Base-by-base conservation (phyloP, 2,888 invertebrate species). In the Eumerus sabulonum region DNA sequence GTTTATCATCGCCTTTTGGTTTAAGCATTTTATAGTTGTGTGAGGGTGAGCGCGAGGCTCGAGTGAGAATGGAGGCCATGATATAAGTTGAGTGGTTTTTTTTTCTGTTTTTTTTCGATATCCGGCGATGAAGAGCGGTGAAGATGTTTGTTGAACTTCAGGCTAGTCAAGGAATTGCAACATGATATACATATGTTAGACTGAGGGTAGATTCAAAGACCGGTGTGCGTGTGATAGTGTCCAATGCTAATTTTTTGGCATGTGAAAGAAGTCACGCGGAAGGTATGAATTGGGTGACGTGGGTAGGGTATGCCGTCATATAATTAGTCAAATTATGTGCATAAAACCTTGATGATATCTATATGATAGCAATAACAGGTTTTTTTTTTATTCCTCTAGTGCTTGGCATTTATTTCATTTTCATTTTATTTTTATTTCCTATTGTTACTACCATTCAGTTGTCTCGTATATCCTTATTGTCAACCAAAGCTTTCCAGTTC, bases 201-300 rank as follows among this genome's bases (percentile, higher is more conserved):
- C 27, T n/a, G n/a, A n/a, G n/a, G n/a, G 27, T 27, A 63, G 62
- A 57, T 73, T 73, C 60, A 53, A 59, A 63, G 67, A 68, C 77
- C 67, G 73, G 73, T 73, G 51, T 67, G 42, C 57, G 11, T 40
- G 40, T n/a, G 11, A 40, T 44, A 17, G 36, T 72, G 67, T 47
- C 59, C 66, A 76, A 68, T 74, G 44, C n/a, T n/a, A 50, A 71
- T 60, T 19, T 59, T 60, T 5, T 16, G 51, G 17, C 77, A 67
- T 85, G 85, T 87, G 86, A 86, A 87, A 87, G 86, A 84, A 85
- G 84, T 88, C 86, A 86, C 85, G 87, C 85, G 85, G 59, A 79
- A 68, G 53, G 57, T 53, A 54, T 62, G 42, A 68, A 54, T 68
- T 54, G 57, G 67, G 42, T 79, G 77, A 79, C 77, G 77, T 59